Conservation (phyloP, 2,113 vertebrate genomes). For the Lontra canadensis region DNA sequence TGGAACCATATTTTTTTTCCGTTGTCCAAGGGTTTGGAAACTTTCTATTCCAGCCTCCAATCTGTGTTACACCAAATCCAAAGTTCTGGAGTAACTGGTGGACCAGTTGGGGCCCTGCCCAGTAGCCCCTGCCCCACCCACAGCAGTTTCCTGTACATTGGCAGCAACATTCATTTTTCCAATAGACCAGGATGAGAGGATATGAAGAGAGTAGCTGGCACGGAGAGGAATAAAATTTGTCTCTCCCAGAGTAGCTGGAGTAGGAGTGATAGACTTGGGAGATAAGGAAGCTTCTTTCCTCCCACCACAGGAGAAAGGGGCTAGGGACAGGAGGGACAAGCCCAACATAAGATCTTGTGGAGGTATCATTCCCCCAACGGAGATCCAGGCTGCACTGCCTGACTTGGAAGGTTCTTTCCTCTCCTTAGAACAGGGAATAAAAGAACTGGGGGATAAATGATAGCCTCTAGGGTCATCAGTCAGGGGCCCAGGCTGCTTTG, state of each 20-base stretch:
- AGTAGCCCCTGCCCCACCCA: background rate
- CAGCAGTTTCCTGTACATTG: background rate
- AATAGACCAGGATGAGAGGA: background rate
- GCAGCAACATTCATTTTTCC: background rate
- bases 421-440: background rate
- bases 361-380: background rate
- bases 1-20: slow-evolving; percentile 27
- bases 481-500: background rate
- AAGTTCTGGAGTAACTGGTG: background rate
- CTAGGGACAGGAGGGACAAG: background rate
- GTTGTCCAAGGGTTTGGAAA: background rate
- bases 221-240: background rate
- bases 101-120: background rate
- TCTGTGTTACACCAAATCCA: background rate
- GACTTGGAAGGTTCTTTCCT: background rate
- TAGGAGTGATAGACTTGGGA: background rate
- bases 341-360: background rate
- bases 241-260: slow-evolving; percentile 14
- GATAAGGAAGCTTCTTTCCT: slow-evolving; percentile 10
- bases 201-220: background rate
- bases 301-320: background rate
- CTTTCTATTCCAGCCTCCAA: background rate
- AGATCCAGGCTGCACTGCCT: background rate
- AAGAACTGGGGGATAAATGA: background rate
- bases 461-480: background rate